Percentiles rank a stretch among this genome's conserved stretches.
These are phyloP conservation scores for Lobophora halterata DNA, from an alignment of 2,888 invertebrate species.

Conservation along the genomic window DNA sequence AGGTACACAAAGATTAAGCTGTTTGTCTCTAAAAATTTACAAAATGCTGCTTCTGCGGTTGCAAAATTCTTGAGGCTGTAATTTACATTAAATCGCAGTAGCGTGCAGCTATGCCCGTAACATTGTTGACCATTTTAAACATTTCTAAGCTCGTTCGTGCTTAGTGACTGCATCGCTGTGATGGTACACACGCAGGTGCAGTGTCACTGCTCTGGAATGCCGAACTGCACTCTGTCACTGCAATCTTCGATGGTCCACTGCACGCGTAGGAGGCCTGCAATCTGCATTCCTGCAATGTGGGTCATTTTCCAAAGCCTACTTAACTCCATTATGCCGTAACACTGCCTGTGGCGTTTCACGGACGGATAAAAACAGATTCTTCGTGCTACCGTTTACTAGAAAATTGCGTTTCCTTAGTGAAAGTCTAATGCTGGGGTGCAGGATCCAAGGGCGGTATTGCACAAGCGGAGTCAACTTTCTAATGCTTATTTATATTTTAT, in stretches of 20 bases:
- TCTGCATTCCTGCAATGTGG: conserved; percentile 53
- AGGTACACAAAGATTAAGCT: too few species aligned
- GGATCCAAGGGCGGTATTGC: conserved; percentile 63
- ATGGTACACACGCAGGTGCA: conserved; percentile 5
- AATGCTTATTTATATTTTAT: conserved; percentile 45
- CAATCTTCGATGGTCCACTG: conserved; percentile 29
- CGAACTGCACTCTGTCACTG: conserved; percentile 24
- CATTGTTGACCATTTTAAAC: conserved; percentile 1
- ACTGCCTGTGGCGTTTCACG: conserved; percentile 59
- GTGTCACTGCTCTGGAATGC: conserved; percentile 17
- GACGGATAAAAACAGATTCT: conserved; percentile 72
- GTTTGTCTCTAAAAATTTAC: too few species aligned
- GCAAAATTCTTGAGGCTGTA: background rate
- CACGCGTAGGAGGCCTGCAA: conserved; percentile 7
- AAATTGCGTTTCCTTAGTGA: conserved; percentile 78
- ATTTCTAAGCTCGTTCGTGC: conserved; percentile 8
- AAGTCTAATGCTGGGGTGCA: conserved; percentile 73
- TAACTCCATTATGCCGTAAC: conserved; percentile 65
- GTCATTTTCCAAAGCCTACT: conserved; percentile 58
- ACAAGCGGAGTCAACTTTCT: conserved; percentile 52
- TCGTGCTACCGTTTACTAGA: conserved; percentile 78
- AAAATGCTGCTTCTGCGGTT: too few species aligned
- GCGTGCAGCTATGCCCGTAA: conserved; percentile 1
- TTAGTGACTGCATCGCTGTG: conserved; percentile 1
- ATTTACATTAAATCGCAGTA: conserved; percentile 2